A percentile compares a stretch with the other conserved stretches of the same genome.
Conservation (phyloP, 2,888 invertebrate genomes). For the Rhingia rostrata region DNA sequence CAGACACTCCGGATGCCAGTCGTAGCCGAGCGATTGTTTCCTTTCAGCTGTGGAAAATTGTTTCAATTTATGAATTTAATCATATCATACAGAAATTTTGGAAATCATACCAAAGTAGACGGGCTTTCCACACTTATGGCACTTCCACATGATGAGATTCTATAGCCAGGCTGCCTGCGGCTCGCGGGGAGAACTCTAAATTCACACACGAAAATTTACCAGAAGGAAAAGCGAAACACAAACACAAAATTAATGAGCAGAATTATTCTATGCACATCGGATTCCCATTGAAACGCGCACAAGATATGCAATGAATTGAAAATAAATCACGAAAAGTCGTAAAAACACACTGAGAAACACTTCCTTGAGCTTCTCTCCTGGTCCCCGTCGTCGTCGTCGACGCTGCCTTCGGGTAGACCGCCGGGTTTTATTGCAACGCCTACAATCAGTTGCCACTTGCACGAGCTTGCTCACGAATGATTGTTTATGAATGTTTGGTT, state of each 20-base stretch:
- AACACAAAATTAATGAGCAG: constrained; percentile 24
- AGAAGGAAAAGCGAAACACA: constrained; percentile 20
- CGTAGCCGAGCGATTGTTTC: constrained; percentile 92
- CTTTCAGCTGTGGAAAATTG: constrained; percentile 87
- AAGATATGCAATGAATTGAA: constrained; percentile 17
- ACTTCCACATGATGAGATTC: constrained; percentile 88
- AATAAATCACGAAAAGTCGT: constrained; percentile 17
- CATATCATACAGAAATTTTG: constrained; percentile 5
- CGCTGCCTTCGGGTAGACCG: not conserved
- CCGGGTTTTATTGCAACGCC: constrained; percentile 60
- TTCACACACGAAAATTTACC: constrained; percentile 36
- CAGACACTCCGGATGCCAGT: constrained; percentile 94
- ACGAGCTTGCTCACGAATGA: constrained; percentile 16
- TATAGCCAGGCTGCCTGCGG: constrained; percentile 50
- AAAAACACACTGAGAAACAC: constrained; percentile 15
- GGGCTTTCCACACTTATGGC: constrained; percentile 91
- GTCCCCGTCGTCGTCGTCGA: constrained; percentile 4
- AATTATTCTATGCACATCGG: constrained; percentile 51
- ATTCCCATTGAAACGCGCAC: constrained; percentile 42
- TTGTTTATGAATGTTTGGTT: constrained; percentile 53
- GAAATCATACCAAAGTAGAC: constrained; percentile 88
- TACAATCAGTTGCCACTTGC: constrained; percentile 48
- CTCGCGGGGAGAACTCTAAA: constrained; percentile 31
- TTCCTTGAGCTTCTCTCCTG: constrained; percentile 41
- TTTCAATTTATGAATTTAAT: constrained; percentile 26